Percentiles rank a stretch among this genome's conserved stretches.
These are phyloP conservation scores for Colistium nudipinnis DNA, from an alignment of 2,113 vertebrate genomes.

Conservation along the genomic window DNA sequence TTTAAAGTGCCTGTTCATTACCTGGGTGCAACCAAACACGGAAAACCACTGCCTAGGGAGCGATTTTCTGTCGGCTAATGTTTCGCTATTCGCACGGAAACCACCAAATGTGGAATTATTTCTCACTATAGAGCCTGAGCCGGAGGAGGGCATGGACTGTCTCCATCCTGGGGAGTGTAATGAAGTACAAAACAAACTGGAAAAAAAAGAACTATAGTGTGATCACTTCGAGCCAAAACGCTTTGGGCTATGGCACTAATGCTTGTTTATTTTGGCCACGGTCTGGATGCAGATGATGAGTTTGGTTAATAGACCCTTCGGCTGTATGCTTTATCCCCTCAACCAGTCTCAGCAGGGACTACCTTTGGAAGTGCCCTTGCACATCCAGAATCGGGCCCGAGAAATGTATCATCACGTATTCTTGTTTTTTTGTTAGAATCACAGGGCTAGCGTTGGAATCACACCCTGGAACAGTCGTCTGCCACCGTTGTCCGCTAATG, in stretches of 20 bases:
- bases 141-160: conserved; percentile 9
- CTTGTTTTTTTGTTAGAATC: conserved; percentile 56
- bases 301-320: conserved; percentile 41
- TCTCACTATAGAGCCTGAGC: neutral
- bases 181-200: conserved; percentile 32
- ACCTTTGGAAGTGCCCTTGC: conserved; percentile 40
- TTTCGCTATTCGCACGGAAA: conserved; percentile 41
- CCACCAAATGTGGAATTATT: conserved; percentile 20
- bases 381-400: too few relatives aligned
- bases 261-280: conserved; percentile 31
- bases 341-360: conserved; percentile 23
- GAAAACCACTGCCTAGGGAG: conserved; percentile 34
- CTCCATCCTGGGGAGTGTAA: conserved; percentile 1
- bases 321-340: conserved; percentile 13
- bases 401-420: conserved; percentile 64
- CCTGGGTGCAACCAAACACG: conserved; percentile 31
- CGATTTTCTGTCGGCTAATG: conserved; percentile 26
- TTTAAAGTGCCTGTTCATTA: conserved; percentile 26
- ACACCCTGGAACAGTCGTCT: neutral
- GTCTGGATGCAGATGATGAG: conserved; percentile 11
- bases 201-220: conserved; percentile 6
- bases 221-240: conserved; percentile 8
- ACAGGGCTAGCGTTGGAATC: conserved; percentile 15
- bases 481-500: neutral
- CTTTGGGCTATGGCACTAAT: conserved; percentile 15